These are phyloP conservation scores for Labia minor DNA, from an alignment of 2,888 invertebrate species.

Conservation along the genomic window DNA sequence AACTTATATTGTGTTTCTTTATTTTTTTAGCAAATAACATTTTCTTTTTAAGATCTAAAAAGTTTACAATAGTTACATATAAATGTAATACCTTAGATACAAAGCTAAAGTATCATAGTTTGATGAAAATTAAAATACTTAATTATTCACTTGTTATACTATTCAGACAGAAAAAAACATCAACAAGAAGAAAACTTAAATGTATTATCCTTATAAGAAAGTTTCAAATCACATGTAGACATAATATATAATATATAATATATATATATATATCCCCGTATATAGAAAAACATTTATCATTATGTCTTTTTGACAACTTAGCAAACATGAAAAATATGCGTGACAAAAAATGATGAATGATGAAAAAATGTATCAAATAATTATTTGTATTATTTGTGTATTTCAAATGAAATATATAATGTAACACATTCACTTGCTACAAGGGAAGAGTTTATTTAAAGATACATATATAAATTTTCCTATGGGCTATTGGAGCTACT, in stretches of 20 bases:
- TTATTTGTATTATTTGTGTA: not conserved
- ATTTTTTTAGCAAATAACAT: too few relatives aligned
- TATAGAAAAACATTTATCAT: not conserved
- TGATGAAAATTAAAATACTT: too few relatives aligned
- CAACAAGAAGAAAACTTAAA: conserved; percentile 1
- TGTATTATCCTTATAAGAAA: not conserved
- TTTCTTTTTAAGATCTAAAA: too few relatives aligned
- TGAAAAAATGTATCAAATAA: not conserved
- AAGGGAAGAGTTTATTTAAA: not conserved
- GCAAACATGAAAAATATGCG: not conserved
- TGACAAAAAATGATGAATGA: not conserved
- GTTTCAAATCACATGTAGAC: not conserved
- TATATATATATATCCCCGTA: not conserved
- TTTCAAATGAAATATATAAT: not conserved
- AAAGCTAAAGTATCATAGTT: too few relatives aligned
- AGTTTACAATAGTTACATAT: too few relatives aligned
- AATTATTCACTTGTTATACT: too few relatives aligned
- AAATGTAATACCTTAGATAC: too few relatives aligned
- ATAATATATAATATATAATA: too few relatives aligned
- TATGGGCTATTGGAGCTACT: conserved; percentile 1
- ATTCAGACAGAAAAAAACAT: not conserved
- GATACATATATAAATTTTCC: not conserved
- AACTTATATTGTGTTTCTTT: too few relatives aligned
- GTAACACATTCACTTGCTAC: not conserved
- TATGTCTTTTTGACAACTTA: not conserved